Percentiles rank a stretch among this genome's conserved stretches.
phyloP scores from a whole-genome alignment of 2,113 vertebrate genomes.

The Amphiprion percula region DNA sequence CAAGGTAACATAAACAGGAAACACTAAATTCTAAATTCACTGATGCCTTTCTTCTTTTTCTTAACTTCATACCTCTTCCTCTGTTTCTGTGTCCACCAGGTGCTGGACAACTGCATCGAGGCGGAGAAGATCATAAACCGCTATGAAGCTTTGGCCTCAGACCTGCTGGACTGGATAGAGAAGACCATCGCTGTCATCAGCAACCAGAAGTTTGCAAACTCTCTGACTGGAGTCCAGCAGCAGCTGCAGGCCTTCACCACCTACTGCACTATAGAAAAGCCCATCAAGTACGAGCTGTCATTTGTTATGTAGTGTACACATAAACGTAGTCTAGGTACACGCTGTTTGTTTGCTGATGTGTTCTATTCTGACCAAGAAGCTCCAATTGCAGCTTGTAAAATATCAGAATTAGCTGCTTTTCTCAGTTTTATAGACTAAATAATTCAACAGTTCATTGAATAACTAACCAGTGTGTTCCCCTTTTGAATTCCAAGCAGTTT shows the following conservation, averaged over 20 bases:
- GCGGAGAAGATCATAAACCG: conserved; percentile 88
- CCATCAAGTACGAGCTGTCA: conserved; percentile 88
- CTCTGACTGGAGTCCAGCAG: conserved; percentile 92
- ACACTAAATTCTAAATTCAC: no score
- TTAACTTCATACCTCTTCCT: accelerated
- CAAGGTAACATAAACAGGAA: conserved; percentile 84
- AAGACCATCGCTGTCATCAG: conserved; percentile 91
- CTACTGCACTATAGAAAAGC: conserved; percentile 96
- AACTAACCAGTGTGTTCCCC: no score
- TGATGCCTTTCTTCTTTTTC: no score
- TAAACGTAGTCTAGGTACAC: no score
- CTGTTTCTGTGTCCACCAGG: conserved; percentile 78
- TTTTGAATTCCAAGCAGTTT: no score
- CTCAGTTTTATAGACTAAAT: no score
- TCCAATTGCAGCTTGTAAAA: no score
- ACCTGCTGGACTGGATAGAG: conserved; percentile 94
- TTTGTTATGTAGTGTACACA: neutral
- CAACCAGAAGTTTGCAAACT: conserved; percentile 98
- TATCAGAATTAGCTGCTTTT: no score
- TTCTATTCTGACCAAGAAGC: no score
- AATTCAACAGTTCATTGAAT: no score
- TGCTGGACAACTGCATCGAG: conserved; percentile 93
- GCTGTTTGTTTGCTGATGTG: no score
- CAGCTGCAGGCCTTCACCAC: conserved; percentile 96
- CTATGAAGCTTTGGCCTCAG: conserved; percentile 90